Evolutionary conservation across 2,113 vertebrate genomes (phyloP), one percentile per base, ranked within the genome.

Genomic region (Periophthalmus modestus): DNA sequence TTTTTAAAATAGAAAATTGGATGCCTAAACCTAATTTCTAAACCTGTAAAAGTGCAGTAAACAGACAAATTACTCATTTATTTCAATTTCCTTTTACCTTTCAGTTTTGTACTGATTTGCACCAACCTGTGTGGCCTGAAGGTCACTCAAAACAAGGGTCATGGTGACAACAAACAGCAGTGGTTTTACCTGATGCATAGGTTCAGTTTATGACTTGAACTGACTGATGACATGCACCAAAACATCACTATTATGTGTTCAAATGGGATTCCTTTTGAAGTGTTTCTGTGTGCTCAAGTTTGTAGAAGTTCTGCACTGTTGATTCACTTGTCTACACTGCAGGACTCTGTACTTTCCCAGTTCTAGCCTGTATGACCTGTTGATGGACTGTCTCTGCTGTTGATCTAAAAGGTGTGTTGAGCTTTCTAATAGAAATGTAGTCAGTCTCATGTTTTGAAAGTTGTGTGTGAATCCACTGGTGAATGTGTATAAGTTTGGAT

Each of bases 71-170:
- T 2, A 48, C 15, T 47, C 14, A 48, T 4, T 48, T 48, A 14
- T 14, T 48, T 48, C 13, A 1, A 15, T 55, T 55, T 7, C 16
- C 14, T n/a, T 39, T 65, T 65, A 39, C 34, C 34, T 43, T 39
- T 39, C 16, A 39, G 18, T 43, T 43, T 65, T 65, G 33, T 65
- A 39, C 19, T 65, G 34, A 39, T 2, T 33, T 4, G 18, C 18
- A 3, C 62, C 15, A 18, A n/a, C 34, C 28, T 21, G 61, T 63
- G 67, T 72, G 58, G 58, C 62, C 57, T 78, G 74, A 85, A 86
- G 75, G 75, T 87, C 82, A 78, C 24, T 67, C 66, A 59, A 72
- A 69, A 73, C 61, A 59, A 78, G 69, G 54, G 16, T 48, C 43
- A 65, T 54, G 36, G 65, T 57, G 62, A 78, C 57, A 48, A 81